Evolutionary conservation across 2,113 vertebrate genomes (phyloP), one percentile per base, ranked within the genome.

Genomic region (Excalfactoria chinensis): DNA sequence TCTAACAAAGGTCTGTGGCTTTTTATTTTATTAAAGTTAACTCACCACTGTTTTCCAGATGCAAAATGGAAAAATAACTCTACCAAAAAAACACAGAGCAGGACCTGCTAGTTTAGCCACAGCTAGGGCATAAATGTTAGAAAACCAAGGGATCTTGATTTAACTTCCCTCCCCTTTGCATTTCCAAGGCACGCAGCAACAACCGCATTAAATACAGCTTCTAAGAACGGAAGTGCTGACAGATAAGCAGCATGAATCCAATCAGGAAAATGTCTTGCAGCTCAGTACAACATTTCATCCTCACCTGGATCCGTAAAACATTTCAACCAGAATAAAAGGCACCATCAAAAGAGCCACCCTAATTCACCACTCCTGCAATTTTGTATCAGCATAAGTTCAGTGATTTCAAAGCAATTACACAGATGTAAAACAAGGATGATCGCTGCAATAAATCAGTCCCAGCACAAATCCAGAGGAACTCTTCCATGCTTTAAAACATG

Each of bases 251-350:
- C 93, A 64, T 85, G 78, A 93, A 83, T 78, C 76, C 84, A 92
- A 88, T 91, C 91, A 92, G 85, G 30, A 67, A 90, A 93, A 93
- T 0, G 0, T 91, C 86, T 93, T 7, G 7, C 68, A 87, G 78
- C 75, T 87, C 63, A 83, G 87, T 85, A 67, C 64, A 88, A 62
- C 83, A 46, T 95, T 92, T 89, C 89, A 92, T 77, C 82, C 75
- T 91, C 94, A 94, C 93, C 89, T 94, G 87, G 78, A 91, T 77
- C 75, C 32, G 87, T 1, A 59, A 56, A 93, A n/a, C 87, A 91
- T 93, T 90, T 91, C 75, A 77, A 76, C 84, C 2, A 4, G 91
- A 96, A 94, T 96, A 85, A 89, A 95, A 94, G 87, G 68, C 78
- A 79, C 68, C n/a, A 87, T 79, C 93, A 87, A 85, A 93, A 94